A percentile compares a stretch with the other conserved stretches of the same genome.
Conservation (phyloP, 2,888 invertebrate species). For the Phasia obesa region DNA sequence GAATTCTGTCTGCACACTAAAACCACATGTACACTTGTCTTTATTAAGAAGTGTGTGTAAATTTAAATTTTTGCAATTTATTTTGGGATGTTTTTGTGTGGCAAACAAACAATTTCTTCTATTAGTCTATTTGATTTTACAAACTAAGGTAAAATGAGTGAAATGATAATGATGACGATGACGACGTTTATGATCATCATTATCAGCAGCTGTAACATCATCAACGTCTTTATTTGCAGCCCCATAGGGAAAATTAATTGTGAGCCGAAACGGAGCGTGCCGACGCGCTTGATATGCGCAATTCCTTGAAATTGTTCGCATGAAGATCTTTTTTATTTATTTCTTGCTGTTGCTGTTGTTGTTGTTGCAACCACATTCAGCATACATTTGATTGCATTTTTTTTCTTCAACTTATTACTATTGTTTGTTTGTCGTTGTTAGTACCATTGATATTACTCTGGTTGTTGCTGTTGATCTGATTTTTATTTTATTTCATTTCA, state of each 20-base stretch:
- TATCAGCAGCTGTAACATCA: conserved; percentile 17
- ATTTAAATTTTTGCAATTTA: conserved; percentile 74
- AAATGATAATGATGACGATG: conserved; percentile 19
- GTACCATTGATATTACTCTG: conserved; percentile 3
- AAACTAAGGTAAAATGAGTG: conserved; percentile 41
- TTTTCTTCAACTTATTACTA: conserved; percentile 37
- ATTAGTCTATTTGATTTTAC: background rate
- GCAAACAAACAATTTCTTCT: conserved; percentile 16
- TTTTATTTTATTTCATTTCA: conserved; percentile 45
- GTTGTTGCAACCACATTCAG: conserved; percentile 1
- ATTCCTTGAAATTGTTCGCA: conserved; percentile 82
- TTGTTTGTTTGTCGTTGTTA: conserved; percentile 33
- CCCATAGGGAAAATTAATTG: conserved; percentile 78
- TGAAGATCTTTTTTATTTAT: conserved; percentile 73
- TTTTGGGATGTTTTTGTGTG: conserved; percentile 45
- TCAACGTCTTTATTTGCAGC: conserved; percentile 69
- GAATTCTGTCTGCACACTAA: conserved; percentile 72
- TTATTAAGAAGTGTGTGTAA: conserved; percentile 59
- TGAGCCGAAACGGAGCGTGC: conserved; percentile 81
- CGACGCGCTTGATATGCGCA: conserved; percentile 82
- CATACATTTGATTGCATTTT: conserved; percentile 9
- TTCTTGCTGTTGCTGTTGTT: conserved; percentile 1
- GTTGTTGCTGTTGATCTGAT: conserved; percentile 8
- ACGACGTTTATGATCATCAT: conserved; percentile 65
- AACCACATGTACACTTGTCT: background rate